Evolutionary conservation across 2,797 vertebrate species (phyloP).

Genomic region (Arrhamphus sclerolepis): DNA sequence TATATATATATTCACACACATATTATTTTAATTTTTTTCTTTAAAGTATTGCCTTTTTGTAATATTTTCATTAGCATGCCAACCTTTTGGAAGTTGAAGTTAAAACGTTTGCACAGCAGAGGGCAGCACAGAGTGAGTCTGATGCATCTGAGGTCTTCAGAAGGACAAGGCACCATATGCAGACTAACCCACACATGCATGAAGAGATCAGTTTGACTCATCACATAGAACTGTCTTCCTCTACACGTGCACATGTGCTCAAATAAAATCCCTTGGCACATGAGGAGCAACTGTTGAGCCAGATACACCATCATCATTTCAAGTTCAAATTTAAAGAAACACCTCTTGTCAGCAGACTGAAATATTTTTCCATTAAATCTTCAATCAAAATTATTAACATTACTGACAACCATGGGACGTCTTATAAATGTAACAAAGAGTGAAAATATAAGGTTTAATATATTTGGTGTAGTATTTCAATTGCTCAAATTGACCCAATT

Average conservation of each 20-base stretch:
- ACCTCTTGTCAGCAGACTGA: neutral
- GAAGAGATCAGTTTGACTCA: slow-evolving; percentile 33
- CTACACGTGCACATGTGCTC: slow-evolving; percentile 39
- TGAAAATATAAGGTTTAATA: no score
- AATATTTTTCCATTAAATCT: neutral
- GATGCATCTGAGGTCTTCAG: neutral
- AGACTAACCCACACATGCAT: slow-evolving; percentile 64
- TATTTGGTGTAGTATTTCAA: no score
- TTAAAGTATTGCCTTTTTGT: no score
- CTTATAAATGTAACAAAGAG: no score
- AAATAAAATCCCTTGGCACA: neutral
- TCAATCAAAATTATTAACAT: no score
- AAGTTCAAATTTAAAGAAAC: neutral
- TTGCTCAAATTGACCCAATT: no score
- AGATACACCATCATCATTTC: neutral
- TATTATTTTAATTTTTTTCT: no score
- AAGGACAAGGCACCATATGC: slow-evolving; percentile 32
- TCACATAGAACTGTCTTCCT: slow-evolving; percentile 33
- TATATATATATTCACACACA: no score
- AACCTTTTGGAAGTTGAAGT: no score
- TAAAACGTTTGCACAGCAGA: slow-evolving; percentile 42
- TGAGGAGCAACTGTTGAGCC: neutral
- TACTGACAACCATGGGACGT: no score
- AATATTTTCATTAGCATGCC: no score
- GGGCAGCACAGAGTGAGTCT: slow-evolving; percentile 62